Conservation (phyloP, 2,888 invertebrate genomes). For the Trichogramma evanescens region DNA sequence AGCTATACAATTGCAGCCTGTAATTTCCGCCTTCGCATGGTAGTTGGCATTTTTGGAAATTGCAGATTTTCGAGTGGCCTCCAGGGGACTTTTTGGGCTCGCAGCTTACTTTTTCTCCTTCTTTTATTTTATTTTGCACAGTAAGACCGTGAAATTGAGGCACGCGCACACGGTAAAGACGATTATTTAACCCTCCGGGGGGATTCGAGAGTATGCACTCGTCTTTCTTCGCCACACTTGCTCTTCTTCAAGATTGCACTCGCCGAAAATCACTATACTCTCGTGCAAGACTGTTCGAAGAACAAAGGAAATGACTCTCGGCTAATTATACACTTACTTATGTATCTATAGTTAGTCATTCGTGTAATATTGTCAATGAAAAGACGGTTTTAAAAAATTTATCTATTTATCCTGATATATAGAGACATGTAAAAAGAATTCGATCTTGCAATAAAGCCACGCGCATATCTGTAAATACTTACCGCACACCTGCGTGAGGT, state of each 20-base stretch:
- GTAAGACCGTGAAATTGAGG: conserved; percentile 29
- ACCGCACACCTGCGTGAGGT: background rate
- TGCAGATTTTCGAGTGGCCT: conserved; percentile 24
- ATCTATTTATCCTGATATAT: no score
- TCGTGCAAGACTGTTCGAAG: background rate
- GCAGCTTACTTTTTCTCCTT: conserved; percentile 7
- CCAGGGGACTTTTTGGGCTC: conserved; percentile 10
- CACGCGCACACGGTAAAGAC: conserved; percentile 6
- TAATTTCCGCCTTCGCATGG: conserved; percentile 38
- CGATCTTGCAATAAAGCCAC: no score
- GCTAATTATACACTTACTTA: no score
- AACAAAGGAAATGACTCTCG: background rate
- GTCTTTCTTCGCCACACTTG: background rate
- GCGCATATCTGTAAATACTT: background rate
- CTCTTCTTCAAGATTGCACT: no score
- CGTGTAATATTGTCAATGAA: no score
- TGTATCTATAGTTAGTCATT: no score
- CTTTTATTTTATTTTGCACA: no score
- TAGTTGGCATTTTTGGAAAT: conserved; percentile 40
- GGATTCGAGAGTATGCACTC: background rate
- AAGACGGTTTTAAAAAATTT: no score
- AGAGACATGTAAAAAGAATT: no score
- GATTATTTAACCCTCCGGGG: conserved; percentile 2
- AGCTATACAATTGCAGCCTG: conserved; percentile 30
- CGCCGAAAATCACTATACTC: background rate